phyloP scores from a whole-genome alignment of 2,797 vertebrate genomes.

The Rachycentron canadum region DNA sequence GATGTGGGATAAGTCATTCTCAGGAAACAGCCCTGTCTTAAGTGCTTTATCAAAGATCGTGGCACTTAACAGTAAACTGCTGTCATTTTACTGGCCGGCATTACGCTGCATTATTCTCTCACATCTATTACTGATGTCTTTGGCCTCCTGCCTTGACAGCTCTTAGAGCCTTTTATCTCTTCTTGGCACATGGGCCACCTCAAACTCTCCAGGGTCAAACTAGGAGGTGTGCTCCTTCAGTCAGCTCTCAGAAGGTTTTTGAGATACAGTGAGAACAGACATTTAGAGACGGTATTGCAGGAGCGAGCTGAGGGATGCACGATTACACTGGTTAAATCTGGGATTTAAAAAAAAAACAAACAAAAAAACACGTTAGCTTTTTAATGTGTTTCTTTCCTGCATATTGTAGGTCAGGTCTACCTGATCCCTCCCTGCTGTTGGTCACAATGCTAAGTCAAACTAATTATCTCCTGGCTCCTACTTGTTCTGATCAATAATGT shows the following conservation, averaged over 20 bases:
- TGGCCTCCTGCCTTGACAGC: slow-evolving; percentile 31
- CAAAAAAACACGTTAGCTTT: background rate
- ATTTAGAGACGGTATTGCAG: background rate
- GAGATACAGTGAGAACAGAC: background rate
- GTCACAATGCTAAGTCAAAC: no score
- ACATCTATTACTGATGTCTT: slow-evolving; percentile 21
- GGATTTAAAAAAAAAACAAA: background rate
- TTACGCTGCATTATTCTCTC: slow-evolving; percentile 24
- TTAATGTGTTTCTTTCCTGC: background rate
- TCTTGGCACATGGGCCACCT: slow-evolving; percentile 4
- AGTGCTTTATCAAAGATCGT: slow-evolving; percentile 27
- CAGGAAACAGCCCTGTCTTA: slow-evolving; percentile 2
- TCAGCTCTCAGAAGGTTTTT: background rate
- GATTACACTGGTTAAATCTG: background rate
- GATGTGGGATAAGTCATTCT: slow-evolving; percentile 6
- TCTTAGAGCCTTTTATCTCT: slow-evolving; percentile 28
- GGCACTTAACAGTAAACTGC: slow-evolving; percentile 20
- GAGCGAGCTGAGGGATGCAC: background rate
- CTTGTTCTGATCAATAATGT: no score
- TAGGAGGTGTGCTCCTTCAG: background rate
- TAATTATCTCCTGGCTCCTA: no score
- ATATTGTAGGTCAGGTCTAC: background rate
- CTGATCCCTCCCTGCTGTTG: no score
- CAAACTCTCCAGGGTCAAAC: background rate
- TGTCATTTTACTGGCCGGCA: slow-evolving; percentile 15